A percentile compares a stretch with the other conserved stretches of the same genome.
Conservation (phyloP, 2,888 invertebrate genomes). For the Rhorus exstirpatorius region DNA sequence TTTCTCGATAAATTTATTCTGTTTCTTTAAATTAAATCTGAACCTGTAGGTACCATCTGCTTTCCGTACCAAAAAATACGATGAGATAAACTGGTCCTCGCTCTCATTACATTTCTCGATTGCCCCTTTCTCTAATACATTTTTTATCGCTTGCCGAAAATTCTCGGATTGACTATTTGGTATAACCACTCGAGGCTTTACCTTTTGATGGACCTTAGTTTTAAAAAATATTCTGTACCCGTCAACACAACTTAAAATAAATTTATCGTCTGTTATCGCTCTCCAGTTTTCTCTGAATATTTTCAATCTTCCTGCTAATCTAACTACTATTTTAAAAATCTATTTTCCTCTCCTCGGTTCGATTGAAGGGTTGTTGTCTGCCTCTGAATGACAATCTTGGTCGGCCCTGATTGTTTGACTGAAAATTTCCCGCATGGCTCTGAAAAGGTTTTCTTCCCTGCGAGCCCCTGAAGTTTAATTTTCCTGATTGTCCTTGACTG, state of each 20-base stretch:
- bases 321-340: neutral
- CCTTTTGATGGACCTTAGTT: neutral
- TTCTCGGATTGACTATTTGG: neutral
- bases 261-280: slow-evolving; percentile 51
- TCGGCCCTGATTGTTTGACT: slow-evolving; percentile 16
- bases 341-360: neutral
- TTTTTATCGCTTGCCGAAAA: slow-evolving; percentile 12
- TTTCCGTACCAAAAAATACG: slow-evolving; percentile 37
- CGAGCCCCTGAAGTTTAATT: slow-evolving; percentile 30
- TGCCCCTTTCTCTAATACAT: slow-evolving; percentile 39
- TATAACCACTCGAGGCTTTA: neutral
- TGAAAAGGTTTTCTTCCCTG: slow-evolving; percentile 24
- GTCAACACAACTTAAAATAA: slow-evolving; percentile 48
- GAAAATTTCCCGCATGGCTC: slow-evolving; percentile 31
- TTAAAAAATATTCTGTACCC: slow-evolving; percentile 51
- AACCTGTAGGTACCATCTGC: slow-evolving; percentile 35
- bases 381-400: slow-evolving; percentile 21
- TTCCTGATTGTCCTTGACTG: neutral
- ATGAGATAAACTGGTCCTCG: slow-evolving; percentile 38
- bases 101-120: slow-evolving; percentile 38
- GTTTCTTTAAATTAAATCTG: slow-evolving; percentile 33
- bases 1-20: slow-evolving; percentile 44
- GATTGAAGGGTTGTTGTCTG: slow-evolving; percentile 13
- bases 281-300: slow-evolving; percentile 39
- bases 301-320: slow-evolving; percentile 23